A percentile compares a stretch with the other conserved stretches of the same genome.
Conservation (phyloP, 2,888 invertebrate species). For the Melanargia galathea region DNA sequence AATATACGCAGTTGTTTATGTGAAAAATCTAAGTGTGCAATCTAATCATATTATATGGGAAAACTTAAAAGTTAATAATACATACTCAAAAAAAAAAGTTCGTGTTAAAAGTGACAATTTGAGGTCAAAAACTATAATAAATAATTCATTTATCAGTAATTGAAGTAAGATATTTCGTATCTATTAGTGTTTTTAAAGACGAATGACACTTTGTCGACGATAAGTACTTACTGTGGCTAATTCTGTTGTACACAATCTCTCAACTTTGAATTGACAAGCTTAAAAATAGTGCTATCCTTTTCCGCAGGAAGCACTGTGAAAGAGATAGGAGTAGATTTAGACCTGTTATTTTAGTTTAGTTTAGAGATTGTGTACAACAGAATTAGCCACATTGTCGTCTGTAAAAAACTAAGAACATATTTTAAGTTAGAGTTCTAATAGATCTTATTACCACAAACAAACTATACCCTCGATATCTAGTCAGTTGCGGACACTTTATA, state of each 20-base stretch:
- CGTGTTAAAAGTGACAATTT: slow-evolving; percentile 10
- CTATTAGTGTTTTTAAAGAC: neutral
- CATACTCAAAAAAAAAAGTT: neutral
- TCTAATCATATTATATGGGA: neutral
- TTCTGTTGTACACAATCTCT: too few relatives aligned
- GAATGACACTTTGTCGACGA: too few relatives aligned
- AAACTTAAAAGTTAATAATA: neutral
- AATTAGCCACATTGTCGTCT: too few relatives aligned
- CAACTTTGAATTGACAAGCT: too few relatives aligned
- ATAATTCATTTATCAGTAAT: neutral
- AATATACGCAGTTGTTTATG: neutral
- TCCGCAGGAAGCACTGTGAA: too few relatives aligned
- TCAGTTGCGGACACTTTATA: neutral
- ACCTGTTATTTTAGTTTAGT: too few relatives aligned
- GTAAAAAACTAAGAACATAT: neutral
- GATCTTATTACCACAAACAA: neutral
- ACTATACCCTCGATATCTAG: slow-evolving; percentile 5
- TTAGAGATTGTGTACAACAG: too few relatives aligned
- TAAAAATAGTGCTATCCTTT: too few relatives aligned
- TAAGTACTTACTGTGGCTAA: too few relatives aligned
- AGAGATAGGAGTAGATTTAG: too few relatives aligned
- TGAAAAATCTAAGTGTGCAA: slow-evolving; percentile 13
- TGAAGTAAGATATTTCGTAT: neutral
- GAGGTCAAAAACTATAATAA: neutral
- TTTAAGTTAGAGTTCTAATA: neutral